phyloP scores from a whole-genome alignment of 2,888 invertebrate species.

The Erpobdella octoculata region DNA sequence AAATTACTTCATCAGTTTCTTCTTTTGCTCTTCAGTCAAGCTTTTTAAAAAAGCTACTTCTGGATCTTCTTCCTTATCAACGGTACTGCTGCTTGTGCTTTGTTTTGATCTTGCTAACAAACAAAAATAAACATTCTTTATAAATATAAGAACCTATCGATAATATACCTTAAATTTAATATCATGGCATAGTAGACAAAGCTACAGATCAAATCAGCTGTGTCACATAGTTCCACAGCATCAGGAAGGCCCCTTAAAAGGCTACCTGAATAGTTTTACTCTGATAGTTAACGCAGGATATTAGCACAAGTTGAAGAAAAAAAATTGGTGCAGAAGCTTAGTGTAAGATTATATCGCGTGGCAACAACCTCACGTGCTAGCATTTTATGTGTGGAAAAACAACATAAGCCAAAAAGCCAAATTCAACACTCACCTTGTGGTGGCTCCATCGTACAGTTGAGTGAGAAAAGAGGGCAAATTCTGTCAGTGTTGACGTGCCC shows the following conservation, averaged over 20 bases:
- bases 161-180: too few species aligned
- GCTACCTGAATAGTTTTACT: too few species aligned
- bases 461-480: conserved; percentile 79
- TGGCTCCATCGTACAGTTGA: conserved; percentile 50
- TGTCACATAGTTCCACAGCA: neutral
- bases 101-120: neutral
- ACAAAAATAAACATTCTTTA: too few species aligned
- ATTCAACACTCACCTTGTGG: conserved; percentile 43
- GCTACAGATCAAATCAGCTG: too few species aligned
- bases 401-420: neutral
- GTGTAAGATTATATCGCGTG: neutral
- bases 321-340: too few species aligned
- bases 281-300: too few species aligned
- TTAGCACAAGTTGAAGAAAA: too few species aligned
- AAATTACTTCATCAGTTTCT: conserved; percentile 73
- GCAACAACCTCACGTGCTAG: neutral
- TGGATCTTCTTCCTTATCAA: conserved; percentile 46
- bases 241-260: too few species aligned
- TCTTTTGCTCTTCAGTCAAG: conserved; percentile 77
- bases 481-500: conserved; percentile 89
- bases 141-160: too few species aligned
- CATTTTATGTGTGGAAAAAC: neutral
- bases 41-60: conserved; percentile 69
- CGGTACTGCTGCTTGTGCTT: neutral
- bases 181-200: too few species aligned